Base-by-base conservation (phyloP, 2,113 vertebrate species). In the Pseudorectes ferrugineus region DNA sequence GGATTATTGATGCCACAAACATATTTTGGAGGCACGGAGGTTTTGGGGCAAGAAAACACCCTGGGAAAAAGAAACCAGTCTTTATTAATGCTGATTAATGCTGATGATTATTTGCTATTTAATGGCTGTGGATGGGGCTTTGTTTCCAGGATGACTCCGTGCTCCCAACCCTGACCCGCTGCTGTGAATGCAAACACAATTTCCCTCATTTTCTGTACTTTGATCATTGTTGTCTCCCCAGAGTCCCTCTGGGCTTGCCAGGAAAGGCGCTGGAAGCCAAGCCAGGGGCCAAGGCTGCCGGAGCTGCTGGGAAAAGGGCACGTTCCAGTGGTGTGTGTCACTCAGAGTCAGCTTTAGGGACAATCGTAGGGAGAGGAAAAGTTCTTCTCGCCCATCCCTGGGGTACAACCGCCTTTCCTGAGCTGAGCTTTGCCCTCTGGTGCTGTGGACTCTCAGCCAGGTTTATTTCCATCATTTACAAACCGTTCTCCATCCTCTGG, bases 81-180 rank as follows among this genome's bases (percentile, higher is more conserved):
- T 36, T 77, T 52, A 14, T 87, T 57, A 59, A 59, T 18, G 14
- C n/a, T 12, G 35, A 59, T 36, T 59, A 36, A 36, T 58, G 20
- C 22, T 65, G 9, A 24, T 79, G 33, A 29, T 72, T 63, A 36
- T 31, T 76, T 73, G 48, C 26, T 61, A 8, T 38, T 77, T 28
- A 51, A 31, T 0, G 6, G 40, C 67, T 67, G 68, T 0, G 1
- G 45, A 31, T 7, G 29, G 33, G 62, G 38, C 48, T 94, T 55
- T 68, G 54, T 43, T 46, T 23, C 10, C 23, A 42, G 72, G 48
- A 48, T 26, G 15, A 25, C 6, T 58, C 40, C 1, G 0, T 66
- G 61, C 17, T 55, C 0, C 42, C 1, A 2, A 19, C 46, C 54
- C 67, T 4, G 28, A 49, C 23, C 25, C 0, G 0, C 42, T 2